Evolutionary conservation across 2,797 vertebrate species (phyloP), one percentile per base, ranked within the genome.

Genomic region (Gallinago nigripennis): DNA sequence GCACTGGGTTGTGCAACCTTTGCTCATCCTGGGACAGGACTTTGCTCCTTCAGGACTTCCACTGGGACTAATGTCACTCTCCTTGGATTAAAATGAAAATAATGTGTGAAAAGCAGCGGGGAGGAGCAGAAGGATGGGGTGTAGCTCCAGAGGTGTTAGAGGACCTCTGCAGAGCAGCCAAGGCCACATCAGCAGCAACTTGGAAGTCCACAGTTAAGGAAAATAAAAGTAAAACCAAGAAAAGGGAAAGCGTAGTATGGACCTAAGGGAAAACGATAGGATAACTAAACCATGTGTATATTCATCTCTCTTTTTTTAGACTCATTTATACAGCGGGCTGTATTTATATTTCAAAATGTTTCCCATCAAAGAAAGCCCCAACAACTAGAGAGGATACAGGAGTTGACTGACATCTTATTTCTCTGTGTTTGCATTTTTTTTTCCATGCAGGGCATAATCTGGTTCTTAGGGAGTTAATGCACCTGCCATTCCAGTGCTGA

Each of bases 401-500:
- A 96, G 91, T 25, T 96, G 85, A 97, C 93, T 96, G 97, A 95
- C 97, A 93, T 92, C 56, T 57, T 92, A 95, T 97, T 97, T 97
- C 91, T 95, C 91, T n/a, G 50, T 82, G 92, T 96, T 95, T 85
- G 97, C 97, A 95, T 83, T 96, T 97, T 97, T 97, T 98, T 94
- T 97, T 98, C 98, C 97, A 97, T 97, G 98, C 98, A 98, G 97
- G 98, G 98, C 98, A 97, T 98, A 98, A 98, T 98, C 98, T 98
- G 98, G 98, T 98, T 98, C 98, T 98, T 96, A 96, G 98, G 98
- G 98, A 99, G 98, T 98, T 98, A 98, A 98, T 98, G 97, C 99
- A 99, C 99, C 99, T 99, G 99, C 98, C 99, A 98, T 97, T 96
- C 98, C 97, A 86, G 97, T 99, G 99, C 99, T 99, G 99, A 99